Percentiles rank a stretch among this genome's conserved stretches.
Evolutionary conservation across 2,888 invertebrate species (phyloP).

Genomic region (Drosophila antonietae): DNA sequence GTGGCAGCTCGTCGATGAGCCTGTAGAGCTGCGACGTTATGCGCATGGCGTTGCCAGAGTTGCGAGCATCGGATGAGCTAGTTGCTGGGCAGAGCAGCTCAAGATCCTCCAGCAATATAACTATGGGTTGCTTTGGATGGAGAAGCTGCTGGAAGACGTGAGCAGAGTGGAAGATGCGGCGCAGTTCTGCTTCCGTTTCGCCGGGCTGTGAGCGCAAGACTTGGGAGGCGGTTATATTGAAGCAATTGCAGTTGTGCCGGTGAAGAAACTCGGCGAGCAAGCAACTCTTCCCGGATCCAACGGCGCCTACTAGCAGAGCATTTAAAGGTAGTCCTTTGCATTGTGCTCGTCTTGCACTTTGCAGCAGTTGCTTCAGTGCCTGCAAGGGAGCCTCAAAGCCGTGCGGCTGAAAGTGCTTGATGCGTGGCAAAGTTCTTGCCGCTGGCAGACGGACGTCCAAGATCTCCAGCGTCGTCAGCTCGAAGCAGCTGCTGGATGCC

Average conservation of each 20-base stretch:
- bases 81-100: constrained; percentile 85
- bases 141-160: constrained; percentile 74
- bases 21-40: constrained; percentile 85
- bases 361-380: constrained; percentile 71
- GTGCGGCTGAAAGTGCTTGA: constrained; percentile 27
- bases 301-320: constrained; percentile 85
- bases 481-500: constrained; percentile 42
- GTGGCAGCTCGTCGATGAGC: constrained; percentile 85
- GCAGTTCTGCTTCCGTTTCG: constrained; percentile 85
- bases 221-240: constrained; percentile 84
- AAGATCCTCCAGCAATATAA: constrained; percentile 85
- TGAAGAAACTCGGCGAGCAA: constrained; percentile 85
- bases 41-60: constrained; percentile 82
- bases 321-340: constrained; percentile 61
- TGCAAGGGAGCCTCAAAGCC: constrained; percentile 71
- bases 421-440: neutral
- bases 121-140: constrained; percentile 73
- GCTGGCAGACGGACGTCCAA: constrained; percentile 63
- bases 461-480: constrained; percentile 60
- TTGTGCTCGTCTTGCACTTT: constrained; percentile 14
- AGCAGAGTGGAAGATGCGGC: constrained; percentile 85
- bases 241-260: constrained; percentile 84
- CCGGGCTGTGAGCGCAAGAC: constrained; percentile 85
- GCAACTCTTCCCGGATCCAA: constrained; percentile 87
- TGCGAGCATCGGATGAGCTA: constrained; percentile 41